Evolutionary conservation across 2,797 vertebrate species (phyloP).

Genomic region (Sparus aurata): DNA sequence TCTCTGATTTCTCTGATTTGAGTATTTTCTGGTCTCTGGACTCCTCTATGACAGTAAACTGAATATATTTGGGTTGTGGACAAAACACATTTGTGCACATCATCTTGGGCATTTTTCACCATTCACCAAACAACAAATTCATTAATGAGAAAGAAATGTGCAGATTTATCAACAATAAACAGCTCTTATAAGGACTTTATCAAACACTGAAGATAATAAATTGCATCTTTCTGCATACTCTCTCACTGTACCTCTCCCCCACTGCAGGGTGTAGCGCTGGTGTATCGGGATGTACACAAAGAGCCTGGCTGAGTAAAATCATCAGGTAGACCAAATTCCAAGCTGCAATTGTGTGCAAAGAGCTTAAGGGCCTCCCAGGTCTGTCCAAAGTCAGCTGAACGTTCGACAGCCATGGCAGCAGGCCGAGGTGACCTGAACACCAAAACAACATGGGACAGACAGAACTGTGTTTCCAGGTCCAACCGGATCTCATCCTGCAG

Average conservation of each 20-base stretch:
- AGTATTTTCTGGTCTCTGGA: too few relatives aligned
- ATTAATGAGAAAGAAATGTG: too few relatives aligned
- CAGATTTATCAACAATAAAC: background rate
- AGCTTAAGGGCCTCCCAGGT: slow-evolving; percentile 90
- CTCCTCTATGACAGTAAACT: too few relatives aligned
- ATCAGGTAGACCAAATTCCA: slow-evolving; percentile 88
- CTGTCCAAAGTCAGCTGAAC: slow-evolving; percentile 88
- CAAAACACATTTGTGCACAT: too few relatives aligned
- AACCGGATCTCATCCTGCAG: slow-evolving; percentile 87
- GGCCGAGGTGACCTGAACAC: slow-evolving; percentile 92
- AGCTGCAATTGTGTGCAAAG: slow-evolving; percentile 90
- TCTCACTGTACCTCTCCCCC: slow-evolving; percentile 88
- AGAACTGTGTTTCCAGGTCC: slow-evolving; percentile 90
- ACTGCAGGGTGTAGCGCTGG: slow-evolving; percentile 86
- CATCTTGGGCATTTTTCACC: too few relatives aligned
- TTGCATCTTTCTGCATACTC: background rate
- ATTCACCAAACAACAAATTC: too few relatives aligned
- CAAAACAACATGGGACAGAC: slow-evolving; percentile 89
- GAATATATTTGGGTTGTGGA: too few relatives aligned
- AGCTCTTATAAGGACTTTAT: slow-evolving; percentile 10
- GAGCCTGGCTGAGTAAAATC: slow-evolving; percentile 85
- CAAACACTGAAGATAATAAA: background rate
- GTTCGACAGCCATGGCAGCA: slow-evolving; percentile 89
- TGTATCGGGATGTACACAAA: slow-evolving; percentile 91
- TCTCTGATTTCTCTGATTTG: too few relatives aligned